Evolutionary conservation across 2,797 vertebrate species (phyloP).

Genomic region (Gadopsis bispinosus): DNA sequence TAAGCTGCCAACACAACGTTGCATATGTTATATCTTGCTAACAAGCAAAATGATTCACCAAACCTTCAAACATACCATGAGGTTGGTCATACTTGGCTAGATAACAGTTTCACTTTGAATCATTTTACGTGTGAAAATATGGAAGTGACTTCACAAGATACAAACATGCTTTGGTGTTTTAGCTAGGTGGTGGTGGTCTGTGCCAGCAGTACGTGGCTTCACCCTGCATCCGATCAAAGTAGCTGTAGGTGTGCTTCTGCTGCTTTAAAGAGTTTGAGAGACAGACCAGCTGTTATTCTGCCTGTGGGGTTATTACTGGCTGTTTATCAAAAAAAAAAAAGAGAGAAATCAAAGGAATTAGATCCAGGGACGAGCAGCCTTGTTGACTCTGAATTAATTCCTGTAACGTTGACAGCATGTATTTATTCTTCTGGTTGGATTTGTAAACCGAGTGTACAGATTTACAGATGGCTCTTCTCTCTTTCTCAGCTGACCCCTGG

Average conservation of each 20-base stretch:
- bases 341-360: background rate
- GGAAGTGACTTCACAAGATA: background rate
- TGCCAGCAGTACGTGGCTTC: conserved; percentile 18
- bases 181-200: conserved; percentile 8
- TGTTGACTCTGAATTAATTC: background rate
- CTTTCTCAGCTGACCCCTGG: no score
- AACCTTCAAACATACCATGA: background rate
- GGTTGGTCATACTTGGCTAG: background rate
- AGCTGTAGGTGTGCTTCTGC: conserved; percentile 8
- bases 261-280: conserved; percentile 6
- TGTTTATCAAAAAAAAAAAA: conserved; percentile 13
- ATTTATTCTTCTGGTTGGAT: background rate
- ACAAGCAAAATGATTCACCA: conserved; percentile 6
- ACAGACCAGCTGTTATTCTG: conserved; percentile 21
- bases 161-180: conserved; percentile 15
- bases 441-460: no score
- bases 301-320: background rate
- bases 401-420: background rate
- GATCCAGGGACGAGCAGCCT: background rate
- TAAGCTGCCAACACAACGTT: background rate
- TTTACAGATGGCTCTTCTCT: no score
- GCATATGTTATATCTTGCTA: background rate
- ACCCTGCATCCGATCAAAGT: conserved; percentile 26
- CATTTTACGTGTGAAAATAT: conserved; percentile 1
- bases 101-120: conserved; percentile 9